These are phyloP conservation scores for Netelia inedita DNA, from an alignment of 2,888 invertebrate species.

Conservation along the genomic window DNA sequence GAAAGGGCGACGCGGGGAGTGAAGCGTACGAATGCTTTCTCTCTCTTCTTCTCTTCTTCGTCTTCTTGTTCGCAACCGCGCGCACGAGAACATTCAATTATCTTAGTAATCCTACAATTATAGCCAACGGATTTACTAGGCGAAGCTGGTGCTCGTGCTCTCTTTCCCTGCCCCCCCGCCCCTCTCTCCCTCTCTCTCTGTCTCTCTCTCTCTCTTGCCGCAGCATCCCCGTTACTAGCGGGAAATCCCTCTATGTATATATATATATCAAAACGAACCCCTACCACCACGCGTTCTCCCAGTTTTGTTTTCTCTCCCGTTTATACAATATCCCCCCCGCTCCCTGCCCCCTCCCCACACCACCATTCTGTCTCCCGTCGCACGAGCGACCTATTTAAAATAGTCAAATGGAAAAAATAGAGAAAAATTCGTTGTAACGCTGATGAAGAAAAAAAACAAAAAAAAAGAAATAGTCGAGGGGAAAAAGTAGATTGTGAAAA, in stretches of 20 bases:
- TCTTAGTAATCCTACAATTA: slow-evolving; percentile 90
- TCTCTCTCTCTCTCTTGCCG: slow-evolving; percentile 20
- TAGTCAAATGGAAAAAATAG: not conserved
- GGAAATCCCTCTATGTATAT: slow-evolving; percentile 39
- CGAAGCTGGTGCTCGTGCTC: slow-evolving; percentile 64
- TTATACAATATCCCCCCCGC: slow-evolving; percentile 52
- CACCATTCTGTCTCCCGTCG: not conserved
- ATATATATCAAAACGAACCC: slow-evolving; percentile 31
- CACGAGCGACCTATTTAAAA: slow-evolving; percentile 6
- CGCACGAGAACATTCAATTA: slow-evolving; percentile 87
- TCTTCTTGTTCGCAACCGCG: slow-evolving; percentile 53
- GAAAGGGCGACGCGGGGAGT: too few species aligned
- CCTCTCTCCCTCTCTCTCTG: slow-evolving; percentile 37
- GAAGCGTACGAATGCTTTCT: slow-evolving; percentile 33
- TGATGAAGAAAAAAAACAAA: not conserved
- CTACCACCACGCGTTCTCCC: not conserved
- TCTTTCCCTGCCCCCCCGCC: slow-evolving; percentile 42
- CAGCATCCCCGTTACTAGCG: slow-evolving; percentile 26
- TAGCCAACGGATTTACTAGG: slow-evolving; percentile 81
- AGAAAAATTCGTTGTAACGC: not conserved
- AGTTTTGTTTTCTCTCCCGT: slow-evolving; percentile 60
- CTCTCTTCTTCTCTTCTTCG: slow-evolving; percentile 44
- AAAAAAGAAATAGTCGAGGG: too few species aligned
- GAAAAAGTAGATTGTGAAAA: not conserved
- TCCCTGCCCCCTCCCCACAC: not conserved